phyloP scores from a whole-genome alignment of 2,888 invertebrate genomes.

The Hipparchia sbordonii region DNA sequence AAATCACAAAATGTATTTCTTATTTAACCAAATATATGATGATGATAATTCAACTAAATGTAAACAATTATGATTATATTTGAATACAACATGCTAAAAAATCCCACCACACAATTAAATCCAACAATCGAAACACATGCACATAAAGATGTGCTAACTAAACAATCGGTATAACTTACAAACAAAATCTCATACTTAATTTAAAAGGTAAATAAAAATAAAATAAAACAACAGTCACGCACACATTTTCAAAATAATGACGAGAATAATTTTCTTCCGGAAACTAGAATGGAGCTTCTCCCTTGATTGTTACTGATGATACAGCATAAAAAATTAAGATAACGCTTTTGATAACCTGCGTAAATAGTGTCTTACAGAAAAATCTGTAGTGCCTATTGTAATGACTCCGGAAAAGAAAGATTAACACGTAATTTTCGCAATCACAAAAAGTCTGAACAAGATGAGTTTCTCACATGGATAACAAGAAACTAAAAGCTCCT shows the following conservation, averaged over 20 bases:
- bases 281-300: background rate
- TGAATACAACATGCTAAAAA: background rate
- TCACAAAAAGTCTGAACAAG: background rate
- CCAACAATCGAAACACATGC: background rate
- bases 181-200: background rate
- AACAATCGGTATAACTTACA: background rate
- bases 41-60: background rate
- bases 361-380: background rate
- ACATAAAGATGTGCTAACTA: conserved; percentile 7
- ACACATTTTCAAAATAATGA: background rate
- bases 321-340: background rate
- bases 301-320: background rate
- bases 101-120: conserved; percentile 7
- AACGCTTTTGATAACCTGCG: background rate
- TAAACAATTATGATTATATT: background rate
- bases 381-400: background rate
- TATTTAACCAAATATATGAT: background rate
- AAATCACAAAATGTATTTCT: too few relatives aligned
- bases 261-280: background rate
- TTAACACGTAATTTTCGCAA: background rate
- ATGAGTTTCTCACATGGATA: conserved; percentile 16
- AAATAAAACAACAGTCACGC: background rate
- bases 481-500: conserved; percentile 13
- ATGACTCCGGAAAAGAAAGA: background rate
- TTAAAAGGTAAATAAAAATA: too few relatives aligned